Percentiles rank a stretch among this genome's conserved stretches.
Evolutionary conservation across 2,797 vertebrate genomes (phyloP).

Genomic region (Falco novaeseelandiae): DNA sequence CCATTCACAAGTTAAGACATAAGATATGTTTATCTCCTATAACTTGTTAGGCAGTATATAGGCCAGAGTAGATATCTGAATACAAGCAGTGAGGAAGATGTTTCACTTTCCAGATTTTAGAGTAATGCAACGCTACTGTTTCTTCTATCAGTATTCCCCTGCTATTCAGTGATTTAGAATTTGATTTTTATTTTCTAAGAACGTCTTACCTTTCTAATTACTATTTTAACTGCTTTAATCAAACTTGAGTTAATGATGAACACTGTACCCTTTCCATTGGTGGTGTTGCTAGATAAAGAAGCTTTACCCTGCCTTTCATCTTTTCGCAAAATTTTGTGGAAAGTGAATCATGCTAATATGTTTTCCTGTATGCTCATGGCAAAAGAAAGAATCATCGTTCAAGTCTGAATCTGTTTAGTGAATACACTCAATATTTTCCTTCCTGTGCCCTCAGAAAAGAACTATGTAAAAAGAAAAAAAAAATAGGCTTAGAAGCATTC

Average conservation of each 20-base stretch:
- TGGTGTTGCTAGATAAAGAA: background rate
- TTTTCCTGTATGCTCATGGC: background rate
- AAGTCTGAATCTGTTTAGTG: background rate
- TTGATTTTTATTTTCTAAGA: background rate
- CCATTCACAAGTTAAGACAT: background rate
- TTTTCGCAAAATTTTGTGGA: background rate
- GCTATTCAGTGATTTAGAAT: background rate
- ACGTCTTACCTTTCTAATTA: background rate
- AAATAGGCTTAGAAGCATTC: background rate
- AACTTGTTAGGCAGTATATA: background rate
- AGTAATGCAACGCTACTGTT: background rate
- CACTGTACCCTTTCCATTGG: background rate
- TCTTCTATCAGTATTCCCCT: background rate
- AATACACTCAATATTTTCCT: background rate
- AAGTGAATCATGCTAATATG: background rate
- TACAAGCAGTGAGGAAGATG: background rate
- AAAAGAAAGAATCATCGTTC: background rate
- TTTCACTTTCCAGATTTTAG: background rate
- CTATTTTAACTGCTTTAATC: background rate
- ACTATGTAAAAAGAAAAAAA: background rate
- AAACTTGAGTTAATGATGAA: background rate
- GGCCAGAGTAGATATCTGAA: background rate
- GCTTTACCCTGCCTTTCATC: background rate
- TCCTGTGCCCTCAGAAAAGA: background rate
- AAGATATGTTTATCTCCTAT: background rate